Evolutionary conservation across 92 coral and sea anemone genomes (phyloP).

Genomic region (Hydrozoanthus gracilis): DNA sequence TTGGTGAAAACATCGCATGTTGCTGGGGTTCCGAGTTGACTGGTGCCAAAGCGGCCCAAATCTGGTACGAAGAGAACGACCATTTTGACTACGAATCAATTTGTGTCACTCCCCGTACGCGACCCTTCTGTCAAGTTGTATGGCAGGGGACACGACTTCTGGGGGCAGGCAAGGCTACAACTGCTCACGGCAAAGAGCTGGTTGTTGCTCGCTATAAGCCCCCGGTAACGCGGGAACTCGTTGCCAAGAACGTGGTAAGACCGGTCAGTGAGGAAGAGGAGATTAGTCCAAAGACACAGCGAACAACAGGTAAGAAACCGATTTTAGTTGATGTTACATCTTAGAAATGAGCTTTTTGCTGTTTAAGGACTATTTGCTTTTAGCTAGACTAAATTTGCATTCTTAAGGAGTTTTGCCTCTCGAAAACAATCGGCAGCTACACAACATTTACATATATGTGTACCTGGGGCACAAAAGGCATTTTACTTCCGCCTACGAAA

Average conservation of each 20-base stretch:
- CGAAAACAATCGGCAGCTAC: constrained; percentile 22
- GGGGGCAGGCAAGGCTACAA: constrained; percentile 90
- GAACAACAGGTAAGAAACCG: constrained; percentile 66
- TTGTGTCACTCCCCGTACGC: constrained; percentile 75
- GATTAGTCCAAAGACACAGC: constrained; percentile 41
- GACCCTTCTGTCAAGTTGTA: constrained; percentile 94
- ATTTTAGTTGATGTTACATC: neutral
- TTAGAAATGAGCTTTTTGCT: neutral
- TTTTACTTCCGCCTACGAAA: constrained; percentile 27
- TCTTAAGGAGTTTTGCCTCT: neutral
- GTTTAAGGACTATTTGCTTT: neutral
- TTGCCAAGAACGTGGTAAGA: constrained; percentile 69
- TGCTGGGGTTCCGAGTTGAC: constrained; percentile 96
- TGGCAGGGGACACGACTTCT: constrained; percentile 94
- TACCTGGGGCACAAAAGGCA: neutral
- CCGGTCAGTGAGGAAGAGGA: constrained; percentile 46
- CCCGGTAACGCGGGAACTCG: constrained; percentile 73
- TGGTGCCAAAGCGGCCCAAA: constrained; percentile 86
- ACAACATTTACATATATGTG: constrained; percentile 11
- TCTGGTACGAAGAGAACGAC: constrained; percentile 94
- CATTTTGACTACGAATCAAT: constrained; percentile 77
- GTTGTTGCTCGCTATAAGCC: constrained; percentile 95
- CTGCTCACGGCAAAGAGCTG: constrained; percentile 87
- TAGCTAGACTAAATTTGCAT: neutral
- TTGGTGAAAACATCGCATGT: constrained; percentile 90